Percentiles rank a stretch among this genome's conserved stretches.
phyloP scores from a whole-genome alignment of 2,888 invertebrate species.

The Prosopocoilus inquinatus region DNA sequence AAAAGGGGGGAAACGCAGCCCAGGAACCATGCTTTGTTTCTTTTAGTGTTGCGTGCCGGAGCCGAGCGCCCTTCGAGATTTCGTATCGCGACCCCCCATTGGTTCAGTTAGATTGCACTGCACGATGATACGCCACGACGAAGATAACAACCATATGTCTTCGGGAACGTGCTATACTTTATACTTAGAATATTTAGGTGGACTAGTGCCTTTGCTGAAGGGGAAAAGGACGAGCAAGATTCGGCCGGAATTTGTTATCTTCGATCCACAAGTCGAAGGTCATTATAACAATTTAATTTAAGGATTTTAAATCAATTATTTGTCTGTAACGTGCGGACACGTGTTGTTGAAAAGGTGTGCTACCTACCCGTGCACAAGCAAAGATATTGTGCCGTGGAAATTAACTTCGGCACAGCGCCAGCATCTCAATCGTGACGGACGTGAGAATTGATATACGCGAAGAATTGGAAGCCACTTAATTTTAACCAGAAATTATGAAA shows the following conservation, averaged over 20 bases:
- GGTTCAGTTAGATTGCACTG: constrained; percentile 88
- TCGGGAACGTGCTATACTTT: constrained; percentile 79
- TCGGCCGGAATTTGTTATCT: constrained; percentile 96
- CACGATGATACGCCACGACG: constrained; percentile 93
- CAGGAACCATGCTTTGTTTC: not conserved
- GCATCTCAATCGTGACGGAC: no score
- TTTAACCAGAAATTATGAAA: no score
- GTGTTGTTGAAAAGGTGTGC: no score
- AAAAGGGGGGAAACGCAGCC: not conserved
- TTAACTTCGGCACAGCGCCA: no score
- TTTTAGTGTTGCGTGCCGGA: constrained; percentile 92
- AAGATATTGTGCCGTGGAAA: no score
- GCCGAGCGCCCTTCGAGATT: constrained; percentile 80
- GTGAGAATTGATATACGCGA: no score
- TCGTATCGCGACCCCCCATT: constrained; percentile 89
- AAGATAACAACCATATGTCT: constrained; percentile 65
- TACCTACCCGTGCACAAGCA: no score
- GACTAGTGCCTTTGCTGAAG: constrained; percentile 91
- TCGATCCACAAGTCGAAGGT: constrained; percentile 86
- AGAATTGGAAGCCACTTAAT: no score
- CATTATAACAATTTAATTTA: not conserved
- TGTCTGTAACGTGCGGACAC: no score
- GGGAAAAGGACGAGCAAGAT: constrained; percentile 96
- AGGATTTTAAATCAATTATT: not conserved
- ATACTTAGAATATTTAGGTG: constrained; percentile 94